phyloP scores from a whole-genome alignment of 2,797 vertebrate genomes.

The Etheostoma nigrum region DNA sequence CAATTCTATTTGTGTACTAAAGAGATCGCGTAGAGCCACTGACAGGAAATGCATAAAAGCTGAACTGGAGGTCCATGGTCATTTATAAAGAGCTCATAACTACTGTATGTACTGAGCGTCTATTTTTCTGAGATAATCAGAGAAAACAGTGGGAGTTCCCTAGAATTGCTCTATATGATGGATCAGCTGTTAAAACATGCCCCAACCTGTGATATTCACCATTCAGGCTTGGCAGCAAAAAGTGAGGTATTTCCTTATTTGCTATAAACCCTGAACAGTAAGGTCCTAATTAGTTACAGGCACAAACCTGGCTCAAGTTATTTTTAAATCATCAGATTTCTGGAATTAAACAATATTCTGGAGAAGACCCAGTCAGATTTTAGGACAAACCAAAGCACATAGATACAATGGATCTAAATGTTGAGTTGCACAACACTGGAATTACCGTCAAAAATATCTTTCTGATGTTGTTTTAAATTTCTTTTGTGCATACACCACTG shows the following conservation, averaged over 20 bases:
- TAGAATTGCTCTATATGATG: background rate
- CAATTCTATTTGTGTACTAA: conserved; percentile 8
- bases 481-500: background rate
- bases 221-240: background rate
- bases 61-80: conserved; percentile 18
- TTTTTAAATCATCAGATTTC: background rate
- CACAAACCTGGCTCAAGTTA: background rate
- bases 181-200: background rate
- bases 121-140: background rate
- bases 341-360: background rate
- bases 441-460: background rate
- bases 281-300: background rate
- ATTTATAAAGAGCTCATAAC: conserved; percentile 24
- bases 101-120: background rate
- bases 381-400: background rate
- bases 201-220: background rate
- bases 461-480: background rate
- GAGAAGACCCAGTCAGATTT: background rate
- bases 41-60: conserved; percentile 8
- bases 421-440: background rate
- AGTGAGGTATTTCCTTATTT: too few species aligned
- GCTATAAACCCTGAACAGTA: background rate
- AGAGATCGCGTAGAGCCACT: background rate
- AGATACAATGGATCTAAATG: background rate
- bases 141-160: background rate